Percentiles rank a stretch among this genome's conserved stretches.
phyloP scores from a whole-genome alignment of 2,113 vertebrate genomes.

The Peromyscus californicus region DNA sequence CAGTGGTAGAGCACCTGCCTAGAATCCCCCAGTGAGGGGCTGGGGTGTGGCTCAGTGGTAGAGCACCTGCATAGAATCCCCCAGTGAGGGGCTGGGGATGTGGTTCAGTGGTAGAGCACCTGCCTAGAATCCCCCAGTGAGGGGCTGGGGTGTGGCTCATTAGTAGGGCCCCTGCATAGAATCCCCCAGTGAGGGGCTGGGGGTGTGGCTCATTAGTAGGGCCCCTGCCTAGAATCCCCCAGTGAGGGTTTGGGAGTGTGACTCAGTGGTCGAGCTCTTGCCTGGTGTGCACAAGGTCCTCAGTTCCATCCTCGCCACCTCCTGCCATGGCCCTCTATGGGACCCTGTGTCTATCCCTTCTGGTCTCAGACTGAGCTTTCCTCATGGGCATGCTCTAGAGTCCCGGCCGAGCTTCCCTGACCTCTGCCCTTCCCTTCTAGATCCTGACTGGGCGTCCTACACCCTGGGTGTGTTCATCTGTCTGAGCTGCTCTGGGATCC shows the following conservation, averaged over 20 bases:
- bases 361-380: background rate
- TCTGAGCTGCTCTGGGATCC: slow-evolving; percentile 95
- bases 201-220: background rate
- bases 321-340: background rate
- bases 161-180: background rate
- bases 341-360: background rate
- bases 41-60: too few relatives aligned
- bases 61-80: too few relatives aligned
- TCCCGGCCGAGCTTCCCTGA: background rate
- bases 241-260: background rate
- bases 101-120: background rate
- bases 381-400: background rate
- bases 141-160: background rate
- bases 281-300: background rate
- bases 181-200: background rate
- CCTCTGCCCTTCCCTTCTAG: slow-evolving; percentile 85
- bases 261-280: background rate
- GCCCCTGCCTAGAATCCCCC: background rate
- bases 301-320: background rate
- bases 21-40: too few relatives aligned
- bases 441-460: slow-evolving; percentile 97
- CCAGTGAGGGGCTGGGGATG: too few relatives aligned
- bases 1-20: too few relatives aligned
- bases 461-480: slow-evolving; percentile 97
- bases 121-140: background rate